These are phyloP conservation scores for Acanthisitta chloris DNA, from an alignment of 2,113 vertebrate species.

Conservation along the genomic window DNA sequence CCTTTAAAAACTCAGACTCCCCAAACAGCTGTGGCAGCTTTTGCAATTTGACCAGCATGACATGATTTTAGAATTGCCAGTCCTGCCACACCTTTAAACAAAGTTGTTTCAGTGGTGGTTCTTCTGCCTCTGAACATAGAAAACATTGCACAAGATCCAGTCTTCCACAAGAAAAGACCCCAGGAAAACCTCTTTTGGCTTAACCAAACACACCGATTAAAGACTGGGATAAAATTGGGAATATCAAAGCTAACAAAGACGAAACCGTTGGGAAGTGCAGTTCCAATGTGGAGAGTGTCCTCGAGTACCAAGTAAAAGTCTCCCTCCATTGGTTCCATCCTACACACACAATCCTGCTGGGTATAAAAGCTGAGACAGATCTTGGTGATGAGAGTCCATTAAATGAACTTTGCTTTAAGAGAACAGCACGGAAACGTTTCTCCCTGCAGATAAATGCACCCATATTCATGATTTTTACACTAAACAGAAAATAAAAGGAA, in stretches of 20 bases:
- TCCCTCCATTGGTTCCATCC: not conserved
- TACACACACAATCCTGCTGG: not conserved
- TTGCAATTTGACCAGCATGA: not conserved
- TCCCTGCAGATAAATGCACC: not conserved
- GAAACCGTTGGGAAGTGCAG: not conserved
- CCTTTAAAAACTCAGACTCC: not conserved
- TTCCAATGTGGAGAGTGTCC: not conserved
- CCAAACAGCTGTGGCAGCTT: not conserved
- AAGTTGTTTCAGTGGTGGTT: not conserved
- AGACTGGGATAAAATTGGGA: not conserved
- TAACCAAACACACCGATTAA: not conserved
- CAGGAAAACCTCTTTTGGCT: not conserved
- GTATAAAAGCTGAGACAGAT: not conserved
- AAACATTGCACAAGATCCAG: not conserved
- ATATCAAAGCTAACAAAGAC: not conserved
- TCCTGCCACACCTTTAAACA: not conserved
- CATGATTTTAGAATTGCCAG: not conserved
- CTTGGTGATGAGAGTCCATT: not conserved
- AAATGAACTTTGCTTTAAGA: not conserved
- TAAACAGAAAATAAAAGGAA: not conserved
- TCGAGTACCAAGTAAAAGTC: not conserved
- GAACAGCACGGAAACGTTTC: not conserved
- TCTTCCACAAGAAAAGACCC: accelerated
- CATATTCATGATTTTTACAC: not conserved
- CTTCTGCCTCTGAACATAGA: not conserved